Conservation (phyloP, 2,113 vertebrate species). For the Chrysochloris asiatica region DNA sequence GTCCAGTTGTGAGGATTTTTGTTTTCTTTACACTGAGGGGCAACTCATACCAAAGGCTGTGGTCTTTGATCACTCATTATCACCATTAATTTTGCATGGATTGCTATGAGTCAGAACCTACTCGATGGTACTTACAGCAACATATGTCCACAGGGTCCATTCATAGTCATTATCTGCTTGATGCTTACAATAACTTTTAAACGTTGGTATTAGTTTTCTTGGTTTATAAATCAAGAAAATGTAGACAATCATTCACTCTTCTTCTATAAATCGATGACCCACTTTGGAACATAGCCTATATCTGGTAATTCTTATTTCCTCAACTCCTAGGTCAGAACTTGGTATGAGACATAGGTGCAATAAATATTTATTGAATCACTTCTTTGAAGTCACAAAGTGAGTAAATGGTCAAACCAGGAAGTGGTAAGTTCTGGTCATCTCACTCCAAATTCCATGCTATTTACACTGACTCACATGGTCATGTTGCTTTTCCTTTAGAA, state of each 20-base stretch:
- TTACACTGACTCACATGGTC: not conserved
- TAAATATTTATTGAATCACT: not conserved
- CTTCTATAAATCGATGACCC: not conserved
- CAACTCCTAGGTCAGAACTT: not conserved
- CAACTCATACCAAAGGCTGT: too few relatives aligned
- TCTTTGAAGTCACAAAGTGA: not conserved
- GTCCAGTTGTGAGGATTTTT: too few relatives aligned
- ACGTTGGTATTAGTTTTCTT: not conserved
- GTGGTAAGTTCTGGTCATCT: not conserved
- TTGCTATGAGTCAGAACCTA: too few relatives aligned
- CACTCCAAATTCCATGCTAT: not conserved
- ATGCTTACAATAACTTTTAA: not conserved
- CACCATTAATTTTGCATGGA: too few relatives aligned
- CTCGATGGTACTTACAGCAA: too few relatives aligned
- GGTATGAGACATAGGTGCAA: not conserved
- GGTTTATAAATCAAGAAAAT: not conserved
- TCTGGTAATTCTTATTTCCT: not conserved
- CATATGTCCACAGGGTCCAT: not conserved
- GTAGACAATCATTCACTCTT: not conserved
- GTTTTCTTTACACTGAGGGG: too few relatives aligned
- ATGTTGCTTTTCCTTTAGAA: not conserved
- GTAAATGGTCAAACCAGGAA: not conserved
- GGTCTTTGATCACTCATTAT: too few relatives aligned
- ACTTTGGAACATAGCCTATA: not conserved
- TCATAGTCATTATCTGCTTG: not conserved